Conservation (phyloP, 2,888 invertebrate genomes). For the Ophioninae sp. region DNA sequence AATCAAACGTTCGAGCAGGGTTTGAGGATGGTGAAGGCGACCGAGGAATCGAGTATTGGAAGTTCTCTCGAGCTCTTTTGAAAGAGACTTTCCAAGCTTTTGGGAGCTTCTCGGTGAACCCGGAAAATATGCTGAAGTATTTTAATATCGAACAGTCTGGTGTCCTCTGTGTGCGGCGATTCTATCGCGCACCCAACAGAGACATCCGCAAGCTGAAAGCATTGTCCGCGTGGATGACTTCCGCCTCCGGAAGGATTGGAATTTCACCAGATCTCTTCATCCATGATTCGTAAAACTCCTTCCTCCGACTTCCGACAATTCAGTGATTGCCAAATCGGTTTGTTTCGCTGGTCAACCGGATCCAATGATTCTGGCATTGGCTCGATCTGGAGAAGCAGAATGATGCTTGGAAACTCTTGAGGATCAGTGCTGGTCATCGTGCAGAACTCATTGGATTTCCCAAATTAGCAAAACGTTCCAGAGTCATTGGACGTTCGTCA, state of each 20-base stretch:
- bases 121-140: constrained; percentile 74
- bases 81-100: constrained; percentile 65
- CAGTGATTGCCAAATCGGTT: constrained; percentile 59
- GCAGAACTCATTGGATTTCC: not conserved
- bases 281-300: constrained; percentile 60
- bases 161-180: constrained; percentile 23
- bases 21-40: constrained; percentile 29
- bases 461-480: not conserved
- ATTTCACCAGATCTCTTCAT: constrained; percentile 73
- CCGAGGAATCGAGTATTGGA: constrained; percentile 56
- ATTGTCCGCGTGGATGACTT: constrained; percentile 68
- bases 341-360: not conserved
- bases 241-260: constrained; percentile 72
- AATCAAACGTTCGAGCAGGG: not conserved
- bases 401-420: no score
- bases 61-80: constrained; percentile 54
- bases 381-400: no score
- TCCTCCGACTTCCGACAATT: not conserved
- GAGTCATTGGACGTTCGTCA: not conserved
- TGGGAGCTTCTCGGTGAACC: constrained; percentile 56
- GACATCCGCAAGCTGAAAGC: constrained; percentile 45
- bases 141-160: constrained; percentile 75
- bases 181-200: constrained; percentile 28
- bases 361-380: not conserved
- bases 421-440: no score